Conservation (phyloP, 92 coral and sea anemone species). For the Muricea muricata region DNA sequence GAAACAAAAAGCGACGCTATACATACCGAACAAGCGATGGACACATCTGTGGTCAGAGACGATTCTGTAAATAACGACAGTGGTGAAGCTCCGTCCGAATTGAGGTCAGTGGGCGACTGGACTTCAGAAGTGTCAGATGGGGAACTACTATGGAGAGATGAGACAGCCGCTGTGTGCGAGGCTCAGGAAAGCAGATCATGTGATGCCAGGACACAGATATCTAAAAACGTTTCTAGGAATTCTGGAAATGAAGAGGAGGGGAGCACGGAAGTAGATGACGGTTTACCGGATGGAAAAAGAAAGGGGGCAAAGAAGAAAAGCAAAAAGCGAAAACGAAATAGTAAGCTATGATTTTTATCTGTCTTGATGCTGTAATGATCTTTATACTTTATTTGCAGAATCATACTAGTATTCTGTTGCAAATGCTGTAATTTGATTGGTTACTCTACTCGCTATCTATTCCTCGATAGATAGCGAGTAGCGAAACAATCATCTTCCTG, state of each 20-base stretch:
- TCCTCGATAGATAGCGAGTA: too few relatives aligned
- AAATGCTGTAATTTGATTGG: too few relatives aligned
- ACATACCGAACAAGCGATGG: neutral
- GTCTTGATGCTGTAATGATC: too few relatives aligned
- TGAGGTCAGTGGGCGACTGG: neutral
- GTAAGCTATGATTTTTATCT: too few relatives aligned
- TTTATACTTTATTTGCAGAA: too few relatives aligned
- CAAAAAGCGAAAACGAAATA: constrained; percentile 68
- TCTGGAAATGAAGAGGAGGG: neutral
- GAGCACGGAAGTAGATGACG: neutral
- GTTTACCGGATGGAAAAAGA: neutral
- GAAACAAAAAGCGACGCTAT: neutral
- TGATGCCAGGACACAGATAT: neutral
- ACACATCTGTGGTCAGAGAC: neutral
- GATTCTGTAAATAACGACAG: neutral
- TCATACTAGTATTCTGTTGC: too few relatives aligned
- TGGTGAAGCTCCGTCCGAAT: neutral
- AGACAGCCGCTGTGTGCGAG: neutral
- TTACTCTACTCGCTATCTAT: too few relatives aligned
- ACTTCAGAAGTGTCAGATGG: neutral
- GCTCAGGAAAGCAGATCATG: neutral
- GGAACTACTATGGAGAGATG: neutral
- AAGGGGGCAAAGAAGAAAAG: constrained; percentile 66
- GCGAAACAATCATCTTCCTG: too few relatives aligned
- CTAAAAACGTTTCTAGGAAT: neutral